Evolutionary conservation across 37 sponge, comb jelly and placozoan species (phyloP).

Genomic region (Hormiphora californensis): DNA sequence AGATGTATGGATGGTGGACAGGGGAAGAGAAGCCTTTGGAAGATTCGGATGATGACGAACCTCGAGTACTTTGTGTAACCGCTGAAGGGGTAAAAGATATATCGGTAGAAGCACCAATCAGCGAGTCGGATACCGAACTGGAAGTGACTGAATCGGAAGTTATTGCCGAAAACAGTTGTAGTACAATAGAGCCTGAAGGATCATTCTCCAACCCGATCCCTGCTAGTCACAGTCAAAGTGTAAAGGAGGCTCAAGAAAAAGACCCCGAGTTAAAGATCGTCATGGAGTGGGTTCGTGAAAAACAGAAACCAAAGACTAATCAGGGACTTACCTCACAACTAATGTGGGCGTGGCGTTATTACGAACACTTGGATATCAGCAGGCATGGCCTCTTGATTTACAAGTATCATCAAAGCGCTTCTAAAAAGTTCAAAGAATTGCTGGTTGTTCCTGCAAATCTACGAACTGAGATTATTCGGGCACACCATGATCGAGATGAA

Average conservation of each 20-base stretch:
- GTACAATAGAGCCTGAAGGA: too few species aligned
- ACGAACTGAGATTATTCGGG: background rate
- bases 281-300: background rate
- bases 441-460: background rate
- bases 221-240: background rate
- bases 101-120: too few species aligned
- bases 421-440: conserved; percentile 31
- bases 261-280: background rate
- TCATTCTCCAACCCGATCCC: background rate
- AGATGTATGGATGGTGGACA: background rate
- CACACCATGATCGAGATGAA: background rate
- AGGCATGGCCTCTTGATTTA: background rate
- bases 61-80: too few species aligned
- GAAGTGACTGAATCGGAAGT: too few species aligned
- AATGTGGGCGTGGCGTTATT: background rate
- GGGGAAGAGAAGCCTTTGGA: too few species aligned
- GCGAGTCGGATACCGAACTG: too few species aligned
- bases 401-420: background rate
- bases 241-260: background rate
- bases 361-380: conserved; percentile 24
- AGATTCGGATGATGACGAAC: too few species aligned
- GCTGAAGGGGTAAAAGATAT: too few species aligned
- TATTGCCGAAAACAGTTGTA: too few species aligned
- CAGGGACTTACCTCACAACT: background rate
- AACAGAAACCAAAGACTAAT: background rate